Evolutionary conservation across 1,140 invertebrate genomes (phyloP).

Genomic region (Armadillidium nasatum): DNA sequence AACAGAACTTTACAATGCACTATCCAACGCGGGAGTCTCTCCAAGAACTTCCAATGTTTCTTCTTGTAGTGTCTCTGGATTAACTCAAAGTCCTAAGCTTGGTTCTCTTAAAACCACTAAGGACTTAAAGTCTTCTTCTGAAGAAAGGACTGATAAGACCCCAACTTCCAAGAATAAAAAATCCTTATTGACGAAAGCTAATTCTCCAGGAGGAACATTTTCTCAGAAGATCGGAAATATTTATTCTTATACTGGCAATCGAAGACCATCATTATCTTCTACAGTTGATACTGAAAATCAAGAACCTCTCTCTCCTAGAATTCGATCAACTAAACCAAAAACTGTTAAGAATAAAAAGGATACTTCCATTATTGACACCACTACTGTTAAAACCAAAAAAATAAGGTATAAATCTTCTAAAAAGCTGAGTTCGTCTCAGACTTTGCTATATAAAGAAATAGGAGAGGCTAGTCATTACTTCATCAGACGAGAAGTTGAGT

Average conservation of each 20-base stretch:
- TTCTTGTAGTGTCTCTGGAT: background rate
- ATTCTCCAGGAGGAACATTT: background rate
- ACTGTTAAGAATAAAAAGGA: background rate
- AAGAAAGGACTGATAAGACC: background rate
- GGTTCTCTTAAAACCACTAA: background rate
- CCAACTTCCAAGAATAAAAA: background rate
- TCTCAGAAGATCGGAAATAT: background rate
- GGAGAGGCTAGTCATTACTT: constrained; percentile 3
- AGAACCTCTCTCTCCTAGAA: background rate
- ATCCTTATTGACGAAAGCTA: background rate
- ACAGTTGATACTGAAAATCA: background rate
- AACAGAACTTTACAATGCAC: background rate
- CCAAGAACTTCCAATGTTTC: constrained; percentile 1
- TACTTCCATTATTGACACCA: background rate
- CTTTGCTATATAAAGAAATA: background rate
- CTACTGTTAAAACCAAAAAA: background rate
- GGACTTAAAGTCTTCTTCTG: background rate
- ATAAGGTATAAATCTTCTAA: background rate
- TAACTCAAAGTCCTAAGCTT: background rate
- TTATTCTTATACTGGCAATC: background rate
- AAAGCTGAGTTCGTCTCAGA: background rate
- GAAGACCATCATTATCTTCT: background rate
- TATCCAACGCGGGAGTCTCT: background rate
- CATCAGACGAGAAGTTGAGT: background rate
- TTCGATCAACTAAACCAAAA: background rate